These are phyloP conservation scores for Diploscapter pachys DNA, from an alignment of 1,140 invertebrate species.

Conservation along the genomic window DNA sequence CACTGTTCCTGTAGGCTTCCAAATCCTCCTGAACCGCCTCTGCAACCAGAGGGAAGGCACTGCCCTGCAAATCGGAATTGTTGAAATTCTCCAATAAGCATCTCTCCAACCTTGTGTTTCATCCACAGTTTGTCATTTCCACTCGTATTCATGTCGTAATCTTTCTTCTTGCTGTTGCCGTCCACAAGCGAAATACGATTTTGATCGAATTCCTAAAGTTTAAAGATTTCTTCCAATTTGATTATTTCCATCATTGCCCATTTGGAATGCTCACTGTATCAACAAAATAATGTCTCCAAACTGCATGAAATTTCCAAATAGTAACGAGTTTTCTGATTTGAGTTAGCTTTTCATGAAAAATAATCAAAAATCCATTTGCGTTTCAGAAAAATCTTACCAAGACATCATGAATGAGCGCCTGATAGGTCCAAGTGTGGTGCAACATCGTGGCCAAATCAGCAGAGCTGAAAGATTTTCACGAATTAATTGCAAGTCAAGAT, in stretches of 20 bases:
- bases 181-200: conserved; percentile 82
- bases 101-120: conserved; percentile 41
- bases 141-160: conserved; percentile 82
- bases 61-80: conserved; percentile 57
- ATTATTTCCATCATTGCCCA: background rate
- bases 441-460: conserved; percentile 93
- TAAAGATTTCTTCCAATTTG: conserved; percentile 3
- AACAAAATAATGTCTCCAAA: too few species aligned
- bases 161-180: conserved; percentile 67
- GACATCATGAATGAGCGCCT: conserved; percentile 78
- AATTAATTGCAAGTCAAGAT: background rate
- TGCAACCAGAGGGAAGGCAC: conserved; percentile 92
- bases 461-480: conserved; percentile 62
- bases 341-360: background rate
- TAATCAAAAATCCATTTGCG: background rate
- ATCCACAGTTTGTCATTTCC: conserved; percentile 66
- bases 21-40: conserved; percentile 97
- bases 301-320: background rate
- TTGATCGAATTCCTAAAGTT: conserved; percentile 72
- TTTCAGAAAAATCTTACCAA: conserved; percentile 30
- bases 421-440: conserved; percentile 99
- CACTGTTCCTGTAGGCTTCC: conserved; percentile 85
- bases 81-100: background rate
- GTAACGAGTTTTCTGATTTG: background rate
- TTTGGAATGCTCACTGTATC: too few species aligned